Evolutionary conservation across 1,140 invertebrate genomes (phyloP), one percentile per base, ranked within the genome.

Genomic region (Drosophila oshimai): DNA sequence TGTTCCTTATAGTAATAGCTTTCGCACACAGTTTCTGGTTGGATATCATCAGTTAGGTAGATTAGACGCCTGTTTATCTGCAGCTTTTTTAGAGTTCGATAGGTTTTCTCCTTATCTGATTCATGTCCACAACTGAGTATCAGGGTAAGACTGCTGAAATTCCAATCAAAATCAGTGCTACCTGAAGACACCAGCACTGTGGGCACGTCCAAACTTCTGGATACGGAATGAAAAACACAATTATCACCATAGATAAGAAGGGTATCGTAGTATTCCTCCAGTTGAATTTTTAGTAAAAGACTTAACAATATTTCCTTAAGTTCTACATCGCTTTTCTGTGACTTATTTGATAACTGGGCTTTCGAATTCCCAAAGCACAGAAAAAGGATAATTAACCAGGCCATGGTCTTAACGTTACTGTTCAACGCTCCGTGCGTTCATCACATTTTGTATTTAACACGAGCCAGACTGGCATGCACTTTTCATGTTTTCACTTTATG

Each of bases 201-300:
- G 6, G 74, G 42, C 1, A 47, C 6, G 1, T 33, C 3, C 6
- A 84, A 28, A 2, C 28, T 15, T 0, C 3, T 24, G 18, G 72
- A 12, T 6, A 84, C 13, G 0, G 2, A 18, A 15, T 62, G 53
- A 5, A 77, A 70, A 17, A 49, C n/a, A 15, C 79, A 83, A 9
- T 36, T 33, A 0, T 29, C 22, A 15, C 67, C 64, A 33, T 83
- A 74, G 0, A 83, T 2, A 0, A 74, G 6, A 0, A 83, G 4
- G 0, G 74, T 84, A 6, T 84, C 46, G 17, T 33, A 84, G 9
- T 41, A 2, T 12, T 37, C 37, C 24, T 78, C 79, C 1, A 18
- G 9, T 13, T 46, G 39, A 6, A 84, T 31, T 20, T 34, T 44
- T 9, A 18, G 2, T 2, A 84, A 5, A 0, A 78, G 45, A 4